These are phyloP conservation scores for Fistularia commersonii DNA, from an alignment of 2,797 vertebrate genomes.

Conservation along the genomic window DNA sequence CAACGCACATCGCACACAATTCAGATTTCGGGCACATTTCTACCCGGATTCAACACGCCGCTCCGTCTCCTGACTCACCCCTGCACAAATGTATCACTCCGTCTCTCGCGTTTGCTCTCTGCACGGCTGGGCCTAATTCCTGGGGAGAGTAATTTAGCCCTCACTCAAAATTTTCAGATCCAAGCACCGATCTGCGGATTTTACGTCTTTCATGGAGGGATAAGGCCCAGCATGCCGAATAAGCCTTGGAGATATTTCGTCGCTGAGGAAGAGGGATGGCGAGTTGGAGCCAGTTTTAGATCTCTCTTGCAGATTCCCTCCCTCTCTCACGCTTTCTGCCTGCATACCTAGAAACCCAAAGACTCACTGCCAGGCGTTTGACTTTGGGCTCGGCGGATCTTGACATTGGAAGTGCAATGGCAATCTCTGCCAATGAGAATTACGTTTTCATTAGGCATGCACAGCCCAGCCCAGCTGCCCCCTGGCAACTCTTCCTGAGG, in stretches of 20 bases:
- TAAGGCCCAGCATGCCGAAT: slow-evolving; percentile 58
- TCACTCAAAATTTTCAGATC: slow-evolving; percentile 66
- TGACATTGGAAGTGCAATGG: slow-evolving; percentile 62
- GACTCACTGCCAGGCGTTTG: slow-evolving; percentile 51
- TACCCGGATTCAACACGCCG: slow-evolving; percentile 13
- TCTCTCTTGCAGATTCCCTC: slow-evolving; percentile 56
- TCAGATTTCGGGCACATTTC: slow-evolving; percentile 33
- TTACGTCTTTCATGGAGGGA: slow-evolving; percentile 65
- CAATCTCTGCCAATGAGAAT: slow-evolving; percentile 63
- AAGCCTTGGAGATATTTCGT: slow-evolving; percentile 61
- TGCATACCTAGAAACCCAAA: slow-evolving; percentile 34
- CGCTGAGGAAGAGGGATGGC: slow-evolving; percentile 37
- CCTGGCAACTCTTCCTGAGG: slow-evolving; percentile 48
- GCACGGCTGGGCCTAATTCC: slow-evolving; percentile 47
- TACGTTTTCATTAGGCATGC: slow-evolving; percentile 65
- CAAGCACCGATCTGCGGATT: slow-evolving; percentile 63
- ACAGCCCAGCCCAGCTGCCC: slow-evolving; percentile 57
- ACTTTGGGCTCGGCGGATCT: slow-evolving; percentile 63
- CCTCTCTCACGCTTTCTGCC: slow-evolving; percentile 34
- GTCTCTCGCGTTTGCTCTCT: slow-evolving; percentile 16
- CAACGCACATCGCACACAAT: slow-evolving; percentile 34
- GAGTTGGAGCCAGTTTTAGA: slow-evolving; percentile 42
- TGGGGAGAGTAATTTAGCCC: slow-evolving; percentile 60
- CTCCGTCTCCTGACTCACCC: slow-evolving; percentile 15
- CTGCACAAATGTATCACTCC: slow-evolving; percentile 13